These are phyloP conservation scores for Sebastolobus alascanus DNA, from an alignment of 2,797 vertebrate species.

Conservation along the genomic window DNA sequence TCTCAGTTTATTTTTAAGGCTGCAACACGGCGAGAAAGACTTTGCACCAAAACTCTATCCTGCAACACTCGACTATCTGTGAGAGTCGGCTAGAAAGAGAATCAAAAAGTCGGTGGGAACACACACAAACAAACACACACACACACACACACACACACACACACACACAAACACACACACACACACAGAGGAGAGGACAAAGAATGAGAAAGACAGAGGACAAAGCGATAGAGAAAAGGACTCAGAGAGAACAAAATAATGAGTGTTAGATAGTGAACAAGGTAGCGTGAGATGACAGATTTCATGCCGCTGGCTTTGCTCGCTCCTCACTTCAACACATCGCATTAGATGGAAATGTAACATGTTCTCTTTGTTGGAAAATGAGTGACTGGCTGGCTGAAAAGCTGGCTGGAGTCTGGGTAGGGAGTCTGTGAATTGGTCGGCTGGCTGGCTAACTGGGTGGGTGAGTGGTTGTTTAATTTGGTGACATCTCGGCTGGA, in stretches of 20 bases:
- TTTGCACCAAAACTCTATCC: slow-evolving; percentile 39
- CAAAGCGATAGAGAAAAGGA: slow-evolving; percentile 33
- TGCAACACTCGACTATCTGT: slow-evolving; percentile 33
- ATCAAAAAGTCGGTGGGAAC: slow-evolving; percentile 15
- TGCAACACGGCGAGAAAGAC: slow-evolving; percentile 29
- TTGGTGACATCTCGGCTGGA: slow-evolving; percentile 31
- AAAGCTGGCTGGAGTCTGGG: background rate
- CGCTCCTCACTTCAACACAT: slow-evolving; percentile 38
- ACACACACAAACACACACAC: background rate
- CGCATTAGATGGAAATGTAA: slow-evolving; percentile 49
- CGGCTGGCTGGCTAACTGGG: background rate
- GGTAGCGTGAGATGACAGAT: slow-evolving; percentile 55
- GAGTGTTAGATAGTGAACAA: slow-evolving; percentile 57
- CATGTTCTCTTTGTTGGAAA: slow-evolving; percentile 31
- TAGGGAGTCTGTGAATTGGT: slow-evolving; percentile 4
- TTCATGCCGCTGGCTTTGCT: slow-evolving; percentile 46
- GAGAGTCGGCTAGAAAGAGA: slow-evolving; percentile 5
- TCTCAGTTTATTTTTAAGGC: slow-evolving; percentile 60
- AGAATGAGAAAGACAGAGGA: slow-evolving; percentile 32
- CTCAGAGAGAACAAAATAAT: slow-evolving; percentile 44
- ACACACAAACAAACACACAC: background rate
- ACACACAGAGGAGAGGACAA: background rate
- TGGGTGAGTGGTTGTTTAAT: slow-evolving; percentile 12
- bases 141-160: background rate
- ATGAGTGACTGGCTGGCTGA: slow-evolving; percentile 5